Conservation (phyloP, 2,797 vertebrate genomes). For the Falco rusticolus region DNA sequence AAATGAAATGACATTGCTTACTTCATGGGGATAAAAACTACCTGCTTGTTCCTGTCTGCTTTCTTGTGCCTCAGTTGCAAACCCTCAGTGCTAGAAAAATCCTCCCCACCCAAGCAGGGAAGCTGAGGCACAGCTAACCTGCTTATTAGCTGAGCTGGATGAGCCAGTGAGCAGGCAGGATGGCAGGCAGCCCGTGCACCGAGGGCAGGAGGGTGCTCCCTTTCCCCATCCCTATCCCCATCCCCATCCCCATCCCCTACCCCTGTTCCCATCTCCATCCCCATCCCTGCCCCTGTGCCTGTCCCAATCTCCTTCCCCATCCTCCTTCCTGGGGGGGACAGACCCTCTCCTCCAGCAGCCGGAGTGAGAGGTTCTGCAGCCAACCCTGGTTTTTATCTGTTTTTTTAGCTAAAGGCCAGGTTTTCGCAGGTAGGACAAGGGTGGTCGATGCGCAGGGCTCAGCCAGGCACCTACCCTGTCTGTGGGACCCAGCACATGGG, state of each 20-base stretch:
- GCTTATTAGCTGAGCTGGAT: neutral
- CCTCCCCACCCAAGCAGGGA: neutral
- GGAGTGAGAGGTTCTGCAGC: rapidly evolving
- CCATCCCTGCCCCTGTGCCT: rapidly evolving
- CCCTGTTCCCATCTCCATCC: rapidly evolving
- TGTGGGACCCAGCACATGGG: neutral
- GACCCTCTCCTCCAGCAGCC: neutral
- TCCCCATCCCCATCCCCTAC: no score
- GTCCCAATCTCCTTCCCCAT: neutral
- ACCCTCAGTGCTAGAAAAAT: neutral
- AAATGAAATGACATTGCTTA: neutral
- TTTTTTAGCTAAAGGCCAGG: neutral
- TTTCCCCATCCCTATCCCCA: neutral
- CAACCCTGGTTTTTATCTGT: neutral
- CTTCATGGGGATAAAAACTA: neutral
- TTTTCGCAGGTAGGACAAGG: neutral
- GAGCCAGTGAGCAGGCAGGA: neutral
- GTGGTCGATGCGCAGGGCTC: neutral
- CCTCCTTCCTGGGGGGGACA: neutral
- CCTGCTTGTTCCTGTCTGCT: neutral
- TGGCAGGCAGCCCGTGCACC: neutral
- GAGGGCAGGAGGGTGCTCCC: neutral
- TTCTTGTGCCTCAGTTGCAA: neutral
- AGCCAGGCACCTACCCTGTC: neutral
- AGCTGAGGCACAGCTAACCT: neutral